Percentiles rank a stretch among this genome's conserved stretches.
Evolutionary conservation across 2,113 vertebrate species (phyloP).

Genomic region (Picathartes gymnocephalus): DNA sequence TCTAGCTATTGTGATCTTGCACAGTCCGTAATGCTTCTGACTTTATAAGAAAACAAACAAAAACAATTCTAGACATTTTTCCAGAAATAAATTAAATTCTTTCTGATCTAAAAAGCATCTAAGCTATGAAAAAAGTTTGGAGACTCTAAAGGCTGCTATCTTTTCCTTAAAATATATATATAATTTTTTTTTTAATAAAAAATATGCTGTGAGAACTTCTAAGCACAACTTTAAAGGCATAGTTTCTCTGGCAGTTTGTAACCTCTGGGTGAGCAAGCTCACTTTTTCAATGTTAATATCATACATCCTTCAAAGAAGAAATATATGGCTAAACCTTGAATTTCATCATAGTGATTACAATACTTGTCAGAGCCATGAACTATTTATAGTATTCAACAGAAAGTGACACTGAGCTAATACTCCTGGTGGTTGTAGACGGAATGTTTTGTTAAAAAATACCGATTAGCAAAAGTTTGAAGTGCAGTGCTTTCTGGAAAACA

Average conservation of each 20-base stretch:
- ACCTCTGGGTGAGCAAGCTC: background rate
- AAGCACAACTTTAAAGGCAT: background rate
- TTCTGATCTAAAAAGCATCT: background rate
- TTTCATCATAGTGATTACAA: background rate
- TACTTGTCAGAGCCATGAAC: background rate
- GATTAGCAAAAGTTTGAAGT: background rate
- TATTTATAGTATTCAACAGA: background rate
- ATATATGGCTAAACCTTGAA: background rate
- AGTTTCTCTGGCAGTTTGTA: background rate
- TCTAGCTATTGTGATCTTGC: background rate
- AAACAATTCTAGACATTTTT: background rate
- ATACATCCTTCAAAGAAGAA: background rate
- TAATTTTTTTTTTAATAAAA: too few species aligned
- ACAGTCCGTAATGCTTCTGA: background rate
- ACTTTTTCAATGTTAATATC: background rate
- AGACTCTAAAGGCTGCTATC: background rate
- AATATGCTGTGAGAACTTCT: background rate
- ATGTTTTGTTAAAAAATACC: background rate
- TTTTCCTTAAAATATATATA: background rate
- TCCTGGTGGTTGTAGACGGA: background rate
- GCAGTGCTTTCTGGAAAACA: background rate
- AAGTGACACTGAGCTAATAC: background rate
- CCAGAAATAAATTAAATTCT: background rate
- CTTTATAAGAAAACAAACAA: background rate
- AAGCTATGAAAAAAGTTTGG: background rate